These are phyloP conservation scores for Hirtodrosophila cameraria DNA, from an alignment of 2,888 invertebrate species.

Conservation along the genomic window DNA sequence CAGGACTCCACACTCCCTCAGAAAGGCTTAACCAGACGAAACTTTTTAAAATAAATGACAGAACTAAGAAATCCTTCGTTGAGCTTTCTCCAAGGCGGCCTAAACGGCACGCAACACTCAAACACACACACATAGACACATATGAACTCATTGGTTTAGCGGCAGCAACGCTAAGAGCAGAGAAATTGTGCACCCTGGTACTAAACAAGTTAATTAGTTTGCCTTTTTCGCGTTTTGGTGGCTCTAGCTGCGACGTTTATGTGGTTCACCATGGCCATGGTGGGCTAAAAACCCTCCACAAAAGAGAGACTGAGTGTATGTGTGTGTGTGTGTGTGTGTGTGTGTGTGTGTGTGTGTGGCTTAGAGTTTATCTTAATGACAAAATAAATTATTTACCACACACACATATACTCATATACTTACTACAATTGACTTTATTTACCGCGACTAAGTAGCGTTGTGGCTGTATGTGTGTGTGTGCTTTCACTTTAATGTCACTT, in stretches of 20 bases:
- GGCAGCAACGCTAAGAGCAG: slow-evolving; percentile 41
- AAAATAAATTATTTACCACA: slow-evolving; percentile 76
- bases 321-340: background rate
- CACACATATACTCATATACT: slow-evolving; percentile 12
- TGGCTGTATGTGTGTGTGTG: slow-evolving; percentile 23
- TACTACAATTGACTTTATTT: slow-evolving; percentile 71
- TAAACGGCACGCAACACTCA: slow-evolving; percentile 29
- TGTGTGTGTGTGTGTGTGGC: slow-evolving; percentile 33
- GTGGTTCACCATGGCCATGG: slow-evolving; percentile 36
- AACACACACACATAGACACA: background rate
- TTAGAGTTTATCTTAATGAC: slow-evolving; percentile 75
- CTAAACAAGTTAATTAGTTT: slow-evolving; percentile 79
- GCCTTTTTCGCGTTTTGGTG: slow-evolving; percentile 51
- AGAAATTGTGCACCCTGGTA: slow-evolving; percentile 61
- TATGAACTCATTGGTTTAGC: slow-evolving; percentile 66
- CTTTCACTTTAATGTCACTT: slow-evolving; percentile 59
- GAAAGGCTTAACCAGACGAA: slow-evolving; percentile 54
- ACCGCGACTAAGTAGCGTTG: slow-evolving; percentile 1
- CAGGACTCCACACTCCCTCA: slow-evolving; percentile 1
- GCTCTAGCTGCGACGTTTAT: slow-evolving; percentile 52
- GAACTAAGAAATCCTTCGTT: slow-evolving; percentile 13
- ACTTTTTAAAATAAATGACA: slow-evolving; percentile 46
- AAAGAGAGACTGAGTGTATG: background rate
- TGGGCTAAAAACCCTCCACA: slow-evolving; percentile 38
- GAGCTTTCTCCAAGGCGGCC: slow-evolving; percentile 14